Conservation (phyloP, 64 coral and sea anemone genomes). For the Stichodactyla helianthus region DNA sequence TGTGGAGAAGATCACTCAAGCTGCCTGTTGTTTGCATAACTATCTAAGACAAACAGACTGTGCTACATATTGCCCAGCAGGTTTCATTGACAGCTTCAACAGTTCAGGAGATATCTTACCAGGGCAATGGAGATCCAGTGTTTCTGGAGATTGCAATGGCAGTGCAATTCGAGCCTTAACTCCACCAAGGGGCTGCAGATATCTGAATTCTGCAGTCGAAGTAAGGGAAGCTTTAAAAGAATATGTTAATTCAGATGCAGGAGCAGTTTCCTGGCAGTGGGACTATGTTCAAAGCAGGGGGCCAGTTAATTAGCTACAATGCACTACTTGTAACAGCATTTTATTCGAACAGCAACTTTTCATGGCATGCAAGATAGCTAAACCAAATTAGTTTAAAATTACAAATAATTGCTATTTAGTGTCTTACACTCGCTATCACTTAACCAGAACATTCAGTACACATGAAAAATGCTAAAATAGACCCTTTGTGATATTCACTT, state of each 20-base stretch:
- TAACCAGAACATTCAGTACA: too few relatives aligned
- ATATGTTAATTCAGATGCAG: constrained; percentile 58
- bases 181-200: constrained; percentile 47
- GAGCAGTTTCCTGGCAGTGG: constrained; percentile 61
- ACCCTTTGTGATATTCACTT: too few relatives aligned
- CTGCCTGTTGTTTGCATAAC: constrained; percentile 44
- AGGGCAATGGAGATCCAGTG: constrained; percentile 35
- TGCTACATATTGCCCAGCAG: constrained; percentile 45
- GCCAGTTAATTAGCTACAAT: not conserved
- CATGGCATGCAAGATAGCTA: too few relatives aligned
- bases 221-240: constrained; percentile 43
- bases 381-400: too few relatives aligned
- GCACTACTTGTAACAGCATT: too few relatives aligned
- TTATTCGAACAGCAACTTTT: too few relatives aligned
- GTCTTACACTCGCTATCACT: too few relatives aligned
- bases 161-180: constrained; percentile 45
- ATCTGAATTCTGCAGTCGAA: constrained; percentile 46
- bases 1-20: constrained; percentile 29
- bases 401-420: too few relatives aligned
- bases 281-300: constrained; percentile 48
- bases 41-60: constrained; percentile 31
- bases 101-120: constrained; percentile 30
- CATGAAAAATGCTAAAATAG: too few relatives aligned
- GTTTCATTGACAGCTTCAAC: constrained; percentile 42
- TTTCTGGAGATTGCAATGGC: constrained; percentile 15